Evolutionary conservation across 2,113 vertebrate species (phyloP), one percentile per base, ranked within the genome.

Genomic region (Istiophorus platypterus): DNA sequence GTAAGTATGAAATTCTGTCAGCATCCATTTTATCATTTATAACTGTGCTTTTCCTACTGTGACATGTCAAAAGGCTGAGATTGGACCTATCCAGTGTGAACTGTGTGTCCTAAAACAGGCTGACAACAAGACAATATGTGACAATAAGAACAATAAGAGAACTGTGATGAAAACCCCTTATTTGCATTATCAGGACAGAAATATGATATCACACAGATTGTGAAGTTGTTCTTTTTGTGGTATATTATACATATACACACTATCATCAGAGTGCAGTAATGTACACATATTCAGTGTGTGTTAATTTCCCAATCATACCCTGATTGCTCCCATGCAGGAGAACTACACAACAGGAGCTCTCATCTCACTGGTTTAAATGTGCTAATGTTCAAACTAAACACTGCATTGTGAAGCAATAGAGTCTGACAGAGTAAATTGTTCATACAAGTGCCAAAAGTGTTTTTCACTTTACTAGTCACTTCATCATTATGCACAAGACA

Each of bases 401-500:
- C 58, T 18, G 57, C 51, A 41, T 61, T 80, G 73, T 71, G 82
- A 68, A 68, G 72, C 80, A 63, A 51, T 11, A 80, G 45, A 88
- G 72, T 69, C 34, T 20, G 66, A 79, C 31, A 64, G 70, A 86
- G 81, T 80, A 75, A 87, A 85, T 62, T 20, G 59, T 39, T 69
- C 57, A 73, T 39, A 69, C 65, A 70, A 81, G 41, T 80, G 41
- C 71, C 71, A 69, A 82, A 78, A 88, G 76, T 86, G 86, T 86
- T 89, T 87, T 83, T 72, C 80, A 73, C 57, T 57, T 86, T 79
- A 88, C 6, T 81, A 86, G 83, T 88, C 87, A 83, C 88, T 90
- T 89, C 80, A 91, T 92, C 92, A 91, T 85, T 85, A 85, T 90
- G 90, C 90, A 92, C 85, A 77, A 72, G 75, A 80, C 11, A 34